A percentile compares a stretch with the other conserved stretches of the same genome.
Conservation (phyloP, 2,888 invertebrate genomes). For the Trichacis sp. region DNA sequence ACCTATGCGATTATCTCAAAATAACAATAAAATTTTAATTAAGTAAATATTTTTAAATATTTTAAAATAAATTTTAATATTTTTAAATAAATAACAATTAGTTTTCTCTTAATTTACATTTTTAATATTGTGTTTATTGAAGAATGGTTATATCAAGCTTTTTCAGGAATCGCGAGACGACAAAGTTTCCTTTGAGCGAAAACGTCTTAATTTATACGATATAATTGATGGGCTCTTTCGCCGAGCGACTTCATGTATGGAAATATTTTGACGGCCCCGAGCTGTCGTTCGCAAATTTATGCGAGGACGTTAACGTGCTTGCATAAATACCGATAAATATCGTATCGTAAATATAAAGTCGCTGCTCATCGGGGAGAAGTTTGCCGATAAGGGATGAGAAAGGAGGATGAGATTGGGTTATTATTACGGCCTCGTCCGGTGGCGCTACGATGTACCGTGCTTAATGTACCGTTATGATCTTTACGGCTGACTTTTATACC, state of each 20-base stretch:
- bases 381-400: slow-evolving; percentile 35
- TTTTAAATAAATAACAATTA: too few species aligned
- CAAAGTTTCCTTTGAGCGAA: neutral
- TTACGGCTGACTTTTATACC: slow-evolving; percentile 55
- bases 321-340: slow-evolving; percentile 43
- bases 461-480: slow-evolving; percentile 67
- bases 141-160: too few species aligned
- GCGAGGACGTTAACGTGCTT: slow-evolving; percentile 35
- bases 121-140: too few species aligned
- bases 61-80: too few species aligned
- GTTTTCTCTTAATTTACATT: too few species aligned
- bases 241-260: slow-evolving; percentile 40
- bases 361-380: slow-evolving; percentile 26
- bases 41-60: too few species aligned
- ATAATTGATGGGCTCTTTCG: slow-evolving; percentile 29
- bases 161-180: too few species aligned
- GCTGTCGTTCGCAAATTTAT: slow-evolving; percentile 30
- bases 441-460: slow-evolving; percentile 52
- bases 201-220: slow-evolving; percentile 27
- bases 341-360: slow-evolving; percentile 35
- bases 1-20: too few species aligned
- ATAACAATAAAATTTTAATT: too few species aligned
- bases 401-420: slow-evolving; percentile 51
- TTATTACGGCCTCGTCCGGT: slow-evolving; percentile 52
- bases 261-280: slow-evolving; percentile 35